Conservation (phyloP, 53 echinoderm and acorn worm genomes). For the Arbacia lixula region DNA sequence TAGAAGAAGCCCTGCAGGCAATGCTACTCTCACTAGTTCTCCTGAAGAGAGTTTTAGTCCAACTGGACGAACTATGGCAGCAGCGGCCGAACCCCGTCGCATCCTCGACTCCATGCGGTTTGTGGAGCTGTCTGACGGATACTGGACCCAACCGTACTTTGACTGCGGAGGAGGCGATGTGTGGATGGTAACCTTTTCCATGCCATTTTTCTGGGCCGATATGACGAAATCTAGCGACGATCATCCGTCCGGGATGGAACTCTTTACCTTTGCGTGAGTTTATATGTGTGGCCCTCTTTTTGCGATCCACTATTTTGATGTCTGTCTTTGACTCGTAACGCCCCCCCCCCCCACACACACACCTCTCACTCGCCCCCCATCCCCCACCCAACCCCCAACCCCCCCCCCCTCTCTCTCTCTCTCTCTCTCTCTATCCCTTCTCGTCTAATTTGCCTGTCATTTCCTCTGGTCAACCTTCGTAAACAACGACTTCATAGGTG, state of each 20-base stretch:
- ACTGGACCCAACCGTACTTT: slow-evolving; percentile 86
- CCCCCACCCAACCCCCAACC: too few relatives aligned
- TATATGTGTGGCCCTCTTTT: not conserved
- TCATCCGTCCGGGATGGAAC: not conserved
- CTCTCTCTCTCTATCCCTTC: too few relatives aligned
- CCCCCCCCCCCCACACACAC: too few relatives aligned
- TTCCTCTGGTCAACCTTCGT: too few relatives aligned
- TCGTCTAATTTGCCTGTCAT: too few relatives aligned
- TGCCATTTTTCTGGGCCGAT: slow-evolving; percentile 65
- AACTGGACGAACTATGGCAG: not conserved
- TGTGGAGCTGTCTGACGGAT: slow-evolving; percentile 61
- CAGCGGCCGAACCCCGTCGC: too few relatives aligned
- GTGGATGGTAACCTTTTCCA: slow-evolving; percentile 85
- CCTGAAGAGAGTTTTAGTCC: not conserved
- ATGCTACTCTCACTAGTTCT: not conserved
- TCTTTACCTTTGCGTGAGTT: slow-evolving; percentile 69
- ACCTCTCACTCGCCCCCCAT: too few relatives aligned
- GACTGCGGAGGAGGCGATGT: slow-evolving; percentile 87
- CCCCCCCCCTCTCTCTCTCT: too few relatives aligned
- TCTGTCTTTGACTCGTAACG: too few relatives aligned
- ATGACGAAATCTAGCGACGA: not conserved
- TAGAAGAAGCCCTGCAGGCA: too few relatives aligned
- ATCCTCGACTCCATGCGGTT: slow-evolving; percentile 1
- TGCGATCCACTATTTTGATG: too few relatives aligned
- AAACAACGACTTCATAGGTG: too few relatives aligned